Evolutionary conservation across 1,140 invertebrate genomes (phyloP).

Genomic region (Tetramorium alpestre): DNA sequence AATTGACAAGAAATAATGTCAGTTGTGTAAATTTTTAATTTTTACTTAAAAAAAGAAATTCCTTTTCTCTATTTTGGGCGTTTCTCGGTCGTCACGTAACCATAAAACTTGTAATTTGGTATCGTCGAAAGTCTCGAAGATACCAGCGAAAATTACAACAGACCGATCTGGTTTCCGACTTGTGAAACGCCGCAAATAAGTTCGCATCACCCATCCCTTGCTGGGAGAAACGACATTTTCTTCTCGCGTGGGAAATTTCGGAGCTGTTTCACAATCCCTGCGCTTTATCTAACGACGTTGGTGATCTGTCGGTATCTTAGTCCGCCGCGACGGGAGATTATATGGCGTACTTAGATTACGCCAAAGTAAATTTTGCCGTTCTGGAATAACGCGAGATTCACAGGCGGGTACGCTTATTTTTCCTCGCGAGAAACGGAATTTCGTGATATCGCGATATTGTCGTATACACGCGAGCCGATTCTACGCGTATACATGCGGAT

Average conservation of each 20-base stretch:
- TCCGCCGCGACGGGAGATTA: conserved; percentile 22
- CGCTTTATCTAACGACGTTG: conserved; percentile 28
- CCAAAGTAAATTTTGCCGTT: conserved; percentile 35
- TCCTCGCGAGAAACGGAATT: conserved; percentile 4
- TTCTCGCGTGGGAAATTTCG: conserved; percentile 45
- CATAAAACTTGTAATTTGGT: conserved; percentile 23
- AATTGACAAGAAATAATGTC: background rate
- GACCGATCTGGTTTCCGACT: background rate
- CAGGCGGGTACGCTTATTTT: conserved; percentile 5
- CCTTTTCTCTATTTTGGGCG: background rate
- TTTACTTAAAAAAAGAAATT: background rate
- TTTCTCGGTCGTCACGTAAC: background rate
- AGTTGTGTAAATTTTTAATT: background rate
- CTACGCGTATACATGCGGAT: background rate
- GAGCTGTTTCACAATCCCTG: conserved; percentile 5
- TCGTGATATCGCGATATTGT: conserved; percentile 44
- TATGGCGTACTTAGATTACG: conserved; percentile 25
- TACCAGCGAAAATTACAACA: background rate
- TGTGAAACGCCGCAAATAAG: background rate
- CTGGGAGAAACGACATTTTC: conserved; percentile 20
- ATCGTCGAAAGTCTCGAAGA: background rate
- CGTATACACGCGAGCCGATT: conserved; percentile 30
- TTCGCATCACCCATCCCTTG: background rate
- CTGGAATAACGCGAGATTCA: background rate
- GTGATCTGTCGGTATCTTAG: conserved; percentile 36